Evolutionary conservation across 2,888 invertebrate species (phyloP).

Genomic region (Coleophora deauratella): DNA sequence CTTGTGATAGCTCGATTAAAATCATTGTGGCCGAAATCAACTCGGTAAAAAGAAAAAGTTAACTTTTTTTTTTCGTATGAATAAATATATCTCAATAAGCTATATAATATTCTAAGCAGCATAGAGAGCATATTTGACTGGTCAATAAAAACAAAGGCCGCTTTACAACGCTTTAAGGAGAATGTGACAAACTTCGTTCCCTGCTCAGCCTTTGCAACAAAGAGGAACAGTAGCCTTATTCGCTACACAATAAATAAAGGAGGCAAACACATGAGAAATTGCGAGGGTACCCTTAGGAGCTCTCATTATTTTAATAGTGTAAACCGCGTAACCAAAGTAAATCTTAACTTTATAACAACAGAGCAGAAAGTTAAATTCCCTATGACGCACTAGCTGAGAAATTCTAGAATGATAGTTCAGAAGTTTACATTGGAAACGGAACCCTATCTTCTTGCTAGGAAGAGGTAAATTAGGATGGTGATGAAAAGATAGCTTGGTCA

Average conservation of each 20-base stretch:
- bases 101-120: no score
- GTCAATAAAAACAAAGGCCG: slow-evolving; percentile 1
- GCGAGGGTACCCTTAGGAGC: slow-evolving; percentile 58
- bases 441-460: slow-evolving; percentile 14
- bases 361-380: slow-evolving; percentile 24
- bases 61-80: no score
- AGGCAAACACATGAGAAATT: slow-evolving; percentile 64
- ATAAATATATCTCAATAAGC: no score
- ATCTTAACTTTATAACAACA: slow-evolving; percentile 21
- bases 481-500: slow-evolving; percentile 27
- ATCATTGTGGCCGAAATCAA: no score
- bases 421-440: slow-evolving; percentile 16
- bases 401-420: slow-evolving; percentile 26
- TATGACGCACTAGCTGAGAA: slow-evolving; percentile 15
- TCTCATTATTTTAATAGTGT: slow-evolving; percentile 67
- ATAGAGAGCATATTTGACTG: no score
- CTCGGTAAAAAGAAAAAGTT: no score
- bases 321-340: slow-evolving; percentile 25
- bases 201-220: slow-evolving; percentile 26
- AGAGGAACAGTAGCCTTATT: slow-evolving; percentile 57
- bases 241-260: slow-evolving; percentile 60
- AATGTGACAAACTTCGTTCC: slow-evolving; percentile 29
- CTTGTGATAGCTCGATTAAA: no score
- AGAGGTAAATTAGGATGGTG: slow-evolving; percentile 22
- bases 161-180: slow-evolving; percentile 8